Conservation (phyloP, 1,140 invertebrate genomes). For the Trichonephila inaurata region DNA sequence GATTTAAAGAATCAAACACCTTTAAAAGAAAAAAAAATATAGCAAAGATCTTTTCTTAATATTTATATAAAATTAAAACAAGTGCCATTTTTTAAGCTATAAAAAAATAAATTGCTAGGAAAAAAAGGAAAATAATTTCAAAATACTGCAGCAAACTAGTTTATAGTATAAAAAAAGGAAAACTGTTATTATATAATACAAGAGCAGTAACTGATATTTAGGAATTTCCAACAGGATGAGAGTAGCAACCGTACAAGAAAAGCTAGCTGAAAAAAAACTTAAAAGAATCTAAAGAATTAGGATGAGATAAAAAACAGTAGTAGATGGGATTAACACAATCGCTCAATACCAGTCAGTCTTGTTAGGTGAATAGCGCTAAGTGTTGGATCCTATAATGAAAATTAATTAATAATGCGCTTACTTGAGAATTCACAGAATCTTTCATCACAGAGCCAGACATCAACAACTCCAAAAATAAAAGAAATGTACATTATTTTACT, state of each 20-base stretch:
- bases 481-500: constrained; percentile 55
- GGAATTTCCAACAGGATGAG: not conserved
- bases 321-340: not conserved
- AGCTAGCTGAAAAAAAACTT: not conserved
- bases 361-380: no score
- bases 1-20: constrained; percentile 98
- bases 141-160: not conserved
- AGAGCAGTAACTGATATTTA: not conserved
- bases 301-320: not conserved
- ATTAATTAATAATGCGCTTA: constrained; percentile 46
- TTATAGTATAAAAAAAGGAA: not conserved
- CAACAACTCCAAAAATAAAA: constrained; percentile 71
- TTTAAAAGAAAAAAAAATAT: constrained; percentile 84
- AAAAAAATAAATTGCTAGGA: not conserved
- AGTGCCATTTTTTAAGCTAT: not conserved
- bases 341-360: no score
- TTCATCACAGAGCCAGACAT: constrained; percentile 41
- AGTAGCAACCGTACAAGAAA: not conserved
- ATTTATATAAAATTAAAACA: not conserved
- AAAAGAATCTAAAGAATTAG: not conserved
- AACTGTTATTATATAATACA: not conserved
- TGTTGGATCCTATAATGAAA: no score
- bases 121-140: not conserved
- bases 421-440: constrained; percentile 55
- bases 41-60: not conserved